Conservation (phyloP, 2,797 vertebrate genomes). For the Brotula barbata region DNA sequence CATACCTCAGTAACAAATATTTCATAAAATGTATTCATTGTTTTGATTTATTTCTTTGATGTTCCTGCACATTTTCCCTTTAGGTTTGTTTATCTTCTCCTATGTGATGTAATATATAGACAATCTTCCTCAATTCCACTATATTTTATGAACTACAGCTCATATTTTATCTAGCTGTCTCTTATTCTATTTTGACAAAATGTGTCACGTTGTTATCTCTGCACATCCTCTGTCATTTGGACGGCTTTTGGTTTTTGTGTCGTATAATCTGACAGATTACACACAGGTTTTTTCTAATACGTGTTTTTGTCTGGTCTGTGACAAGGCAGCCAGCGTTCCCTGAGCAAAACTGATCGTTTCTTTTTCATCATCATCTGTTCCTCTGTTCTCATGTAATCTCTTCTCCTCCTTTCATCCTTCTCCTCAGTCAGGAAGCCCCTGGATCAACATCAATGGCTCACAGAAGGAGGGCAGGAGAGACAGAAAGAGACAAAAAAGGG, state of each 20-base stretch:
- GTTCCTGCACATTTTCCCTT: too few species aligned
- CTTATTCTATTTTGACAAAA: constrained; percentile 1
- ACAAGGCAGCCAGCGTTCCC: constrained; percentile 50
- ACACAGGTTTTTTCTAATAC: constrained; percentile 48
- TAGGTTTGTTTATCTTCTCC: too few species aligned
- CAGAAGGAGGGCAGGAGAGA: constrained; percentile 8
- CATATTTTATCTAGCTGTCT: background rate
- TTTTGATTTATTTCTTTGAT: too few species aligned
- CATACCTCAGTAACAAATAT: too few species aligned
- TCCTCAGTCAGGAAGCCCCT: constrained; percentile 63
- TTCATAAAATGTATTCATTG: too few species aligned
- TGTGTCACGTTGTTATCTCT: background rate
- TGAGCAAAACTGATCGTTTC: constrained; percentile 55
- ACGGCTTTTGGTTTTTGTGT: constrained; percentile 29
- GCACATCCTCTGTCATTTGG: constrained; percentile 3
- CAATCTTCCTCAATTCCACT: background rate
- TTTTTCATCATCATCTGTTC: constrained; percentile 55
- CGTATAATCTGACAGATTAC: constrained; percentile 33
- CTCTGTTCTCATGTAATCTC: constrained; percentile 59
- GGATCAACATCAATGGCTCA: constrained; percentile 64
- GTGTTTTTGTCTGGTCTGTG: constrained; percentile 59
- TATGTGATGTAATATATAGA: background rate
- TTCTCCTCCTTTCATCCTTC: constrained; percentile 47
- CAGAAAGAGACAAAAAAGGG: constrained; percentile 3
- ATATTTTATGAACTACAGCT: constrained; percentile 2